Conservation (phyloP, 1,140 invertebrate genomes). For the Drosophila leontia region DNA sequence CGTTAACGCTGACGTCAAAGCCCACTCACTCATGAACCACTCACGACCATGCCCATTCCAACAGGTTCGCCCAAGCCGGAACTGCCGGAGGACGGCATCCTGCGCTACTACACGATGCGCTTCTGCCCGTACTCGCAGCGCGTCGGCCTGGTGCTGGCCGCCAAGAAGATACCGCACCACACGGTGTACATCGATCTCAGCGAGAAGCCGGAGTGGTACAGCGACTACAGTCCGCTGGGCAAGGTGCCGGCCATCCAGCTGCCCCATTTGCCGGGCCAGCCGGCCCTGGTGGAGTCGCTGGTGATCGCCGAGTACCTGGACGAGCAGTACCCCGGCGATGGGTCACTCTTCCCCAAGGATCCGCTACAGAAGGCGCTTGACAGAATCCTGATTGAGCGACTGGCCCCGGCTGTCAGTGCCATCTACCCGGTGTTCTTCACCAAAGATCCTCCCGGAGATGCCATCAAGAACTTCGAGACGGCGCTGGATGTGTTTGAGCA, state of each 20-base stretch:
- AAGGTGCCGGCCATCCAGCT: slow-evolving; percentile 94
- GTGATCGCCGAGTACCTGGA: slow-evolving; percentile 94
- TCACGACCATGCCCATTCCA: slow-evolving; percentile 12
- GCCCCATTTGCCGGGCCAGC: slow-evolving; percentile 86
- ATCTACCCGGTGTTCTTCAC: slow-evolving; percentile 74
- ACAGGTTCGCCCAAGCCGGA: slow-evolving; percentile 88
- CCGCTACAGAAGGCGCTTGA: slow-evolving; percentile 92
- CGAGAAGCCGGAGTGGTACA: slow-evolving; percentile 94
- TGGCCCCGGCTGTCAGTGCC: slow-evolving; percentile 78
- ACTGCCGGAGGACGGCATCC: slow-evolving; percentile 87
- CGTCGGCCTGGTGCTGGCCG: slow-evolving; percentile 91
- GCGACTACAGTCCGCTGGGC: slow-evolving; percentile 88
- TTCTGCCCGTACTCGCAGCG: slow-evolving; percentile 96
- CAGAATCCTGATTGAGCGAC: slow-evolving; percentile 90
- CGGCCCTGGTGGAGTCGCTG: slow-evolving; percentile 91
- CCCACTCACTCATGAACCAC: slow-evolving; percentile 21
- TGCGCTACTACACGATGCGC: slow-evolving; percentile 94
- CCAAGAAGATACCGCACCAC: slow-evolving; percentile 94
- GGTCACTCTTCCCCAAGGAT: slow-evolving; percentile 89
- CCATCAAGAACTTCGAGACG: slow-evolving; percentile 76
- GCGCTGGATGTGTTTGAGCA: slow-evolving; percentile 89
- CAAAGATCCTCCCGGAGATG: slow-evolving; percentile 57
- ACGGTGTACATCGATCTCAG: slow-evolving; percentile 92
- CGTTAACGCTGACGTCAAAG: slow-evolving; percentile 50
- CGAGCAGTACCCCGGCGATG: slow-evolving; percentile 89